Evolutionary conservation across 1,140 invertebrate species (phyloP), one percentile per base, ranked within the genome.

Genomic region (Polyergus mexicanus): DNA sequence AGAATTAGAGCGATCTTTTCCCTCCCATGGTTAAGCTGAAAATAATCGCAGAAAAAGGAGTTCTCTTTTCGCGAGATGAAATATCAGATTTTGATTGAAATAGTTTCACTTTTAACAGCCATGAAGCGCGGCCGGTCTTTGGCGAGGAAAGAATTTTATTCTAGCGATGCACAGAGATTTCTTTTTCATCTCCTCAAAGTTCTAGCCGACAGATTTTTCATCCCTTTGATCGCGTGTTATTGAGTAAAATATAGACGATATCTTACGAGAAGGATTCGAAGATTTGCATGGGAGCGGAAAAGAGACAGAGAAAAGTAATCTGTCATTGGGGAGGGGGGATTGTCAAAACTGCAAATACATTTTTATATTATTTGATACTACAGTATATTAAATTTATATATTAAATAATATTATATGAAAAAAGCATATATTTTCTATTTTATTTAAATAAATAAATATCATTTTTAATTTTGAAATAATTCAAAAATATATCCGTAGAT

Each of bases 41-140:
- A 74, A 83, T 62, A 72, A 60, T 74, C 19, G 68, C 35, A n/a
- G n/a, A n/a, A n/a, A 25, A 51, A 19, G 47, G 66, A 81, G 72
- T 72, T 74, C 44, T 47, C 11, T 56, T 83, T 58, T 28, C 68
- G 16, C 10, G 16, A 16, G 38, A 3, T 6, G 7, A 77, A 58
- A 60, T 19, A 13, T 44, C 19, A 1, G 51, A 25, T 1, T 25
- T n/a, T n/a, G 65, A 83, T 83, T 74, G 68, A 83, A 74, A 83
- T 74, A 83, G 54, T 60, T 72, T 6, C 2, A 72, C 19, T 41
- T 81, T 81, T 81, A 81, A 81, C 63, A n/a, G 38, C 6, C 11
- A 22, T 38, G 68, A 71, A 56, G 25, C 11, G 47, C 47, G 47
- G 6, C 25, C 10, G 16, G 0, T 35, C 54, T 62, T 62, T 58